Evolutionary conservation across 2,888 invertebrate species (phyloP), one percentile per base, ranked within the genome.

Genomic region (Drosophila parthenogenetica): DNA sequence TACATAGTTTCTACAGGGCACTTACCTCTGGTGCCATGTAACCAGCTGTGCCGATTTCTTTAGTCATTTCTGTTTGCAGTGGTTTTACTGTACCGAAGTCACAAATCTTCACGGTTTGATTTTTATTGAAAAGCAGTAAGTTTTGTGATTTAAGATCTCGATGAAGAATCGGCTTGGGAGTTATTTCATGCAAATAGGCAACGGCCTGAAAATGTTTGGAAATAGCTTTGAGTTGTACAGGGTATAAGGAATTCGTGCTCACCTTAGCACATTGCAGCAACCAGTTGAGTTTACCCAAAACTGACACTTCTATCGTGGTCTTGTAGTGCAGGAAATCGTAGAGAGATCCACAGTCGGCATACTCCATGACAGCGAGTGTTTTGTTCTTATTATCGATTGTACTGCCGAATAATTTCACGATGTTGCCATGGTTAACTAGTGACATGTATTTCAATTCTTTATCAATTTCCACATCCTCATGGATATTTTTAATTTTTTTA

Each of bases 21-120:
- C 35, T 10, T 19, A 78, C 78, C 45, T 79, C 79, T 2, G 82
- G 79, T 7, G 79, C 64, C 19, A 53, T 71, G 37, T 79, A 81
- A 1, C 0, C 0, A 3, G 0, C 3, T 5, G 82, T 81, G 4
- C 82, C 79, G 7, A 19, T n/a, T 0, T 3, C 7, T 0, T 0
- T 0, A 0, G 76, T 39, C 65, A 75, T 74, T 0, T 5, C 8
- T 11, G 16, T 5, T 0, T 14, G 32, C 16, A 43, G 8, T 0
- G 54, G 16, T 29, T 65, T 51, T 4, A 51, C 63, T 0, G 45
- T 53, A 0, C 79, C 79, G 35, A 79, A 79, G 19, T 79, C 79
- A n/a, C 82, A 75, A n/a, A 79, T 55, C 39, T 79, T 81, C 5
- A 81, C 8, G 2, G 8, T 25, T 1, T 10, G n/a, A 5, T 29